phyloP scores from a whole-genome alignment of 2,888 invertebrate genomes.

The Cheilosia impressa region DNA sequence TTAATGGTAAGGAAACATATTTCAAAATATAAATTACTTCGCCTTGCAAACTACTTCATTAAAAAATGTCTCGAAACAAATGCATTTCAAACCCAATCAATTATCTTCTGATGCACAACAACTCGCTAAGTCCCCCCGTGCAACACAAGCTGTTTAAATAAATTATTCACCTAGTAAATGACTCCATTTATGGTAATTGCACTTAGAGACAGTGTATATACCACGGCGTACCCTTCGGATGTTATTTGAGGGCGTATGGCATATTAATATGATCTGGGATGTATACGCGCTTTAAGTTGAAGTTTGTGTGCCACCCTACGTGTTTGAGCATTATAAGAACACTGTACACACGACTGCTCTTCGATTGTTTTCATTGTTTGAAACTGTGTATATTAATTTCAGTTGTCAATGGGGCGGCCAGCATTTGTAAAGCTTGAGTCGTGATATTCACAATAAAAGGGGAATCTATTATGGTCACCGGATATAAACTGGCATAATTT shows the following conservation, averaged over 20 bases:
- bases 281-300: too few species aligned
- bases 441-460: too few species aligned
- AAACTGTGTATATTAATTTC: too few species aligned
- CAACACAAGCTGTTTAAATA: background rate
- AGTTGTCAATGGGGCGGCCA: too few species aligned
- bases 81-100: background rate
- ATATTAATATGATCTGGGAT: background rate
- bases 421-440: too few species aligned
- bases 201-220: background rate
- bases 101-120: background rate
- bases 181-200: slow-evolving; percentile 25
- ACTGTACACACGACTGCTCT: too few species aligned
- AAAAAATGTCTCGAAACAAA: background rate
- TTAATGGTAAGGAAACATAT: too few species aligned
- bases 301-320: too few species aligned
- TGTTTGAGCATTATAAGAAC: too few species aligned
- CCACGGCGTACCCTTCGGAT: background rate
- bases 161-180: slow-evolving; percentile 9
- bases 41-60: background rate
- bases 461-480: too few species aligned
- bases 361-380: too few species aligned
- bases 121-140: background rate
- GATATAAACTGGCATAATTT: too few species aligned
- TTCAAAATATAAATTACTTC: background rate
- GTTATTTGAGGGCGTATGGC: background rate